Evolutionary conservation across 2,113 vertebrate genomes (phyloP).

Genomic region (Toxostoma redivivum): DNA sequence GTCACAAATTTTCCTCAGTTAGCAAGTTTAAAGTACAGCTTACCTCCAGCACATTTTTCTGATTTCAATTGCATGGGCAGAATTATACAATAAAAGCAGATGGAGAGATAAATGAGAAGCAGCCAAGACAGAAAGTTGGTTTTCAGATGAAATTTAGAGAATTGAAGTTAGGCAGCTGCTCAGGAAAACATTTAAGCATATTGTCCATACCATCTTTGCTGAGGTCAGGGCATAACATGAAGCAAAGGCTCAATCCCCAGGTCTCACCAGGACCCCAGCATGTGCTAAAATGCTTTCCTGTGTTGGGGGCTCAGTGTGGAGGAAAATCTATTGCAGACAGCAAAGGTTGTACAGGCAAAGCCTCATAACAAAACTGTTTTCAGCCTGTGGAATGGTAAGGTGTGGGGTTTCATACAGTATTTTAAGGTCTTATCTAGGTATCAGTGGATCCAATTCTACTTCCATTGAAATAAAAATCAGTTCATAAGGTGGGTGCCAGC

Average conservation of each 20-base stretch:
- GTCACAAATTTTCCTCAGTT: neutral
- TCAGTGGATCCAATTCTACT: neutral
- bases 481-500: neutral
- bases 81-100: neutral
- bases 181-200: neutral
- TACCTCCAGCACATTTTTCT: constrained; percentile 19
- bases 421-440: neutral
- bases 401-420: neutral
- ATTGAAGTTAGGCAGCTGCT: neutral
- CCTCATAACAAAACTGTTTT: neutral
- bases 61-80: neutral
- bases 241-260: neutral
- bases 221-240: neutral
- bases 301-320: neutral
- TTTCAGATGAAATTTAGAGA: constrained; percentile 3
- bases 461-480: neutral
- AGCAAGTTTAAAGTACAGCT: neutral
- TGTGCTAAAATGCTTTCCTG: neutral
- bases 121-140: neutral
- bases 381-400: neutral
- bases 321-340: neutral
- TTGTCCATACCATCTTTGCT: neutral
- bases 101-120: neutral
- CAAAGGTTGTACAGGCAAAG: neutral
- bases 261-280: neutral